phyloP scores from a whole-genome alignment of 1,140 invertebrate genomes.

The Philaenus spumarius region DNA sequence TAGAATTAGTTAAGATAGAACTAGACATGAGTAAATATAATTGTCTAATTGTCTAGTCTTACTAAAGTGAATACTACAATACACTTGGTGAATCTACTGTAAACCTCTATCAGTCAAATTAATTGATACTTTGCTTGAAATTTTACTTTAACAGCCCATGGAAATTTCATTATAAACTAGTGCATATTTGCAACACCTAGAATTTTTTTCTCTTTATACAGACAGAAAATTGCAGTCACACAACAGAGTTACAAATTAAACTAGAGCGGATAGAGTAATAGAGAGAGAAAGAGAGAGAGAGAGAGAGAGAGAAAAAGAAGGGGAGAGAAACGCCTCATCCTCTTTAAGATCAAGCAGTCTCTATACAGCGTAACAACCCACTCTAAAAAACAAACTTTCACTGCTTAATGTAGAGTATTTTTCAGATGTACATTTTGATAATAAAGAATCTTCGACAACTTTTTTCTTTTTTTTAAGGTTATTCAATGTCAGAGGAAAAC shows the following conservation, averaged over 20 bases:
- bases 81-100: constrained; percentile 26
- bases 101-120: constrained; percentile 29
- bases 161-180: constrained; percentile 25
- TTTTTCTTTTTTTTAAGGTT: constrained; percentile 9
- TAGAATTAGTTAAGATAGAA: neutral
- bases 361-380: constrained; percentile 28
- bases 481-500: constrained; percentile 4
- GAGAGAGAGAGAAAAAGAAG: constrained; percentile 6
- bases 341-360: constrained; percentile 19
- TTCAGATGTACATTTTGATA: neutral
- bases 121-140: constrained; percentile 26
- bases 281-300: constrained; percentile 6
- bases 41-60: constrained; percentile 1
- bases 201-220: constrained; percentile 29
- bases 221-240: constrained; percentile 31
- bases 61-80: constrained; percentile 24
- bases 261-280: constrained; percentile 27
- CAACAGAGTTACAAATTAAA: constrained; percentile 25
- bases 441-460: constrained; percentile 26
- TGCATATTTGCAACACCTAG: constrained; percentile 17
- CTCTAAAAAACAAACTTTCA: constrained; percentile 22
- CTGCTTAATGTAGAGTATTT: constrained; percentile 16
- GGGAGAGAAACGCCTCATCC: neutral
- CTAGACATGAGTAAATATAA: constrained; percentile 13
- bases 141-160: constrained; percentile 31